Conservation (phyloP, 2,113 vertebrate species). For the Saccopteryx bilineata region DNA sequence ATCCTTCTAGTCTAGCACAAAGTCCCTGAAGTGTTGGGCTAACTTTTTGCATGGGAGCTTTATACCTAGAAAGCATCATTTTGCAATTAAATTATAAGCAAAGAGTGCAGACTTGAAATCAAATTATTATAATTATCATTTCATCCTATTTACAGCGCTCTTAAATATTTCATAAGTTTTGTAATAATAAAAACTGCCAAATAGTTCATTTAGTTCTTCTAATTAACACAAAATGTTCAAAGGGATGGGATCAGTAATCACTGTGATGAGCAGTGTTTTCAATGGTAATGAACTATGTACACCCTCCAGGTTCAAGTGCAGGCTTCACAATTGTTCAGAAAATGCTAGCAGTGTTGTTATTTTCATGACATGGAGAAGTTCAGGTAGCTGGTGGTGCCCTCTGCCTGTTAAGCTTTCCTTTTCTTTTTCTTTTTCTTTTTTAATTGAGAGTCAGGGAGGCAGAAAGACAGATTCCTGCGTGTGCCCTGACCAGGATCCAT, state of each 20-base stretch:
- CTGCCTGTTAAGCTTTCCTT: neutral
- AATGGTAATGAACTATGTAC: neutral
- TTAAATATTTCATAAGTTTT: constrained; percentile 74
- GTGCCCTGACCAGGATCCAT: no score
- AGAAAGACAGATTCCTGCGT: no score
- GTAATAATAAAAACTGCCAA: constrained; percentile 70
- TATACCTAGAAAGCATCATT: constrained; percentile 9
- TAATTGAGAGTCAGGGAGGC: no score
- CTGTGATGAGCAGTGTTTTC: neutral
- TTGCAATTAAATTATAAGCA: constrained; percentile 55
- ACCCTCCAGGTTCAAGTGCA: neutral
- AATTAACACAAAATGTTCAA: constrained; percentile 71
- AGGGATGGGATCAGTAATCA: constrained; percentile 22
- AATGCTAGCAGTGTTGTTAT: neutral
- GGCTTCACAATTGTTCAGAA: neutral
- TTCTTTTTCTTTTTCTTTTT: no score
- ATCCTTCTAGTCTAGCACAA: neutral
- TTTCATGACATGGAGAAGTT: neutral
- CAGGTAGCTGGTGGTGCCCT: neutral
- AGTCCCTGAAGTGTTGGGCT: neutral
- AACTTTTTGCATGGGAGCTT: neutral
- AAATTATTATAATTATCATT: constrained; percentile 64
- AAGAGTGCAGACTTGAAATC: constrained; percentile 50
- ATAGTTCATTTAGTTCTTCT: constrained; percentile 70
- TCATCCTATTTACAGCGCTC: constrained; percentile 55